Evolutionary conservation across 2,113 vertebrate species (phyloP).

Genomic region (Geococcyx californianus): DNA sequence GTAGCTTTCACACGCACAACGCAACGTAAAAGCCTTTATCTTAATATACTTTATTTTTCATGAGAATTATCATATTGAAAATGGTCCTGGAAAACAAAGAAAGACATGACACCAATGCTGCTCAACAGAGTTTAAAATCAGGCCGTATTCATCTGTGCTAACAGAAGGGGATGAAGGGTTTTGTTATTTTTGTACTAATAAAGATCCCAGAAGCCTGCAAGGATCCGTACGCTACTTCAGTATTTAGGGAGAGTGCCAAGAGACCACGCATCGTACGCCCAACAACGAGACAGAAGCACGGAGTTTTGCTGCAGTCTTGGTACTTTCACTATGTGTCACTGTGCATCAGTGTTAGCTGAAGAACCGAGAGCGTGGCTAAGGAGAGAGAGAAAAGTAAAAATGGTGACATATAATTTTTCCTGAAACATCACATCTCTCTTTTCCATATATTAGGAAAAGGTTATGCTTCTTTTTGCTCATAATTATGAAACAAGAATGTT

Average conservation of each 20-base stretch:
- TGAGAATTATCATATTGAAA: background rate
- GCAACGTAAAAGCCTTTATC: background rate
- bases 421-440: conserved; percentile 57
- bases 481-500: conserved; percentile 67
- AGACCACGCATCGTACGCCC: background rate
- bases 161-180: background rate
- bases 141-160: background rate
- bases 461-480: conserved; percentile 47
- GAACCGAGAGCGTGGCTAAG: conserved; percentile 55
- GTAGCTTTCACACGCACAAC: background rate
- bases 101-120: background rate
- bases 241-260: background rate
- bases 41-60: background rate
- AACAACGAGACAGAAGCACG: background rate
- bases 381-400: conserved; percentile 14
- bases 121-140: background rate
- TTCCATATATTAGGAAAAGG: conserved; percentile 63
- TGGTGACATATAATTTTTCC: conserved; percentile 34
- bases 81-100: background rate
- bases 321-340: conserved; percentile 47
- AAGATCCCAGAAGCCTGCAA: conserved; percentile 9
- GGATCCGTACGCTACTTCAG: background rate
- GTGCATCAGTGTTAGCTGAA: conserved; percentile 51
- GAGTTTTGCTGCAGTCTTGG: conserved; percentile 22
- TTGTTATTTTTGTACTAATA: background rate